Conservation (phyloP, 2,113 vertebrate species). For the Thalassarche chlororhynchos region DNA sequence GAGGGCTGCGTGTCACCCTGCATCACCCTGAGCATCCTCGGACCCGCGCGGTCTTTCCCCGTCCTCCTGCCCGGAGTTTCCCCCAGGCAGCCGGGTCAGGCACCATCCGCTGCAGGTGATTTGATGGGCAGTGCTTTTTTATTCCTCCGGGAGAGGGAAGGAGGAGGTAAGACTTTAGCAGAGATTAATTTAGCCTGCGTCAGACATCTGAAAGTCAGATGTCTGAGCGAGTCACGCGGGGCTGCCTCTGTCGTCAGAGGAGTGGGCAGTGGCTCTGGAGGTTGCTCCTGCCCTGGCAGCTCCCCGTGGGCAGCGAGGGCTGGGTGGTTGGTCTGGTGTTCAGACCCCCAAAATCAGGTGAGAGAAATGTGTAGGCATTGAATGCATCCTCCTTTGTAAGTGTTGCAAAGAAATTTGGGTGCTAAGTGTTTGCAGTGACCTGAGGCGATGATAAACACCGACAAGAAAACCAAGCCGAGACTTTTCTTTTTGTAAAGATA, state of each 20-base stretch:
- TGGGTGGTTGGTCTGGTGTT: neutral
- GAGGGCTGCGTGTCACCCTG: no score
- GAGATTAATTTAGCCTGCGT: neutral
- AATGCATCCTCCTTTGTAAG: neutral
- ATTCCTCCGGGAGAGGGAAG: neutral
- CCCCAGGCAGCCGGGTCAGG: neutral
- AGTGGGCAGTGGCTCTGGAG: neutral
- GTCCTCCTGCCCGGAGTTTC: rapidly evolving
- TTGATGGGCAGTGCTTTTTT: neutral
- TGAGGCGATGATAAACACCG: neutral
- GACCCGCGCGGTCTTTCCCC: rapidly evolving
- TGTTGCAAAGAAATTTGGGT: neutral
- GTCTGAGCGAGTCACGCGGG: rapidly evolving
- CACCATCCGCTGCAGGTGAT: rapidly evolving
- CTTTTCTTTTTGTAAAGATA: no score
- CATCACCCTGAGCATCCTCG: neutral
- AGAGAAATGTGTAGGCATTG: rapidly evolving
- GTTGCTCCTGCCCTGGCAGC: neutral
- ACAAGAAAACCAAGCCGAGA: neutral
- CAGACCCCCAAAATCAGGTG: no score
- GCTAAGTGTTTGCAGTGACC: neutral
- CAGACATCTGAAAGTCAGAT: neutral
- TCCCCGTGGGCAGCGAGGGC: neutral
- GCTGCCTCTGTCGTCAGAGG: neutral
- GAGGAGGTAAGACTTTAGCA: neutral